Evolutionary conservation across 2,888 invertebrate genomes (phyloP), one percentile per base, ranked within the genome.

Genomic region (Tenthredo scrophulariae): DNA sequence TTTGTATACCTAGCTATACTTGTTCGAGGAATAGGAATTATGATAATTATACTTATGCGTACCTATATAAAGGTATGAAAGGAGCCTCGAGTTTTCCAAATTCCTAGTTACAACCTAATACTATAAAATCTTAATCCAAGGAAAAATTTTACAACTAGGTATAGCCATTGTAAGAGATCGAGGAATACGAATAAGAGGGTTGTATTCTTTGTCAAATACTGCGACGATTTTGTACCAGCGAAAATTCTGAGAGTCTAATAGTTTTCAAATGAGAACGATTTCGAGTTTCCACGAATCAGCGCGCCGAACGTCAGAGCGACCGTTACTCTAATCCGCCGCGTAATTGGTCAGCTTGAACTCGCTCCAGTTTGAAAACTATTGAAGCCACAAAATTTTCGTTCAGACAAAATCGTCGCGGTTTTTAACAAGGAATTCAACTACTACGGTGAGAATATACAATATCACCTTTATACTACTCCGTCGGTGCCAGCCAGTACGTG

Each of bases 321-420:
- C 50, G 54, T 77, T 77, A 77, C 77, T 26, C 1, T 18, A 50
- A 50, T n/a, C 50, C n/a, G 33, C n/a, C 10, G 29, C 54, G 26
- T 7, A 33, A 54, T 54, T 77, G 77, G 77, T 29, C 29, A 29
- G 22, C 29, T 77, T 77, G 7, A 40, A 77, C 6, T 54, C 50
- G 77, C 77, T 77, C 15, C 9, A 18, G 54, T 77, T 77, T 77
- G 54, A 77, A 77, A 77, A 77, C 77, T 33, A 33, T 54, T 29
- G 33, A 1, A 54, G 33, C 29, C 9, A 40, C 29, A 13, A 33
- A 29, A 33, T 54, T 77, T 33, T 77, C 9, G 77, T n/a, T 22
- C n/a, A 2, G 10, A 74, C 72, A 43, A 74, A 74, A 74, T 74
- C 72, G 40, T 74, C 72, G 18, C 72, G 43, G 6, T 40, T 74